Percentiles rank a stretch among this genome's conserved stretches.
Evolutionary conservation across 2,113 vertebrate genomes (phyloP).

Genomic region (Elgaria multicarinata): DNA sequence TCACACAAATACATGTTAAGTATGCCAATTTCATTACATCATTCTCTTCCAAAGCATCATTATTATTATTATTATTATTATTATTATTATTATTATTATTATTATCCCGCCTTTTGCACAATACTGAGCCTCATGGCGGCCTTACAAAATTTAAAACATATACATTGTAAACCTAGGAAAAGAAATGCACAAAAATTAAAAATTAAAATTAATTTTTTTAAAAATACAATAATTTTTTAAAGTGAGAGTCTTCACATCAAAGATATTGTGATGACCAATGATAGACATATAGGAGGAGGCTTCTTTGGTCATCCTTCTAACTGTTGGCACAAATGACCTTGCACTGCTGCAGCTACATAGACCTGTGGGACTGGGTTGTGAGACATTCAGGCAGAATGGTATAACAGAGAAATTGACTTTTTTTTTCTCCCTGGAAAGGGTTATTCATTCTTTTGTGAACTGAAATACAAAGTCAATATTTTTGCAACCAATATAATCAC

Average conservation of each 20-base stretch:
- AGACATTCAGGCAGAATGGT: not conserved
- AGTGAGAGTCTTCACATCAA: no score
- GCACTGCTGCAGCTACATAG: not conserved
- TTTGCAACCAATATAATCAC: conserved; percentile 59
- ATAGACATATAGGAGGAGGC: not conserved
- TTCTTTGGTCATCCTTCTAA: not conserved
- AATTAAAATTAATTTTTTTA: no score
- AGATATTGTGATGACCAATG: not conserved
- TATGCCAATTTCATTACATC: not conserved
- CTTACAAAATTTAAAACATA: no score
- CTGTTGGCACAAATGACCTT: not conserved
- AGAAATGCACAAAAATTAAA: no score
- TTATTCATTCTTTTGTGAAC: conserved; percentile 53
- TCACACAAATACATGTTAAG: not conserved
- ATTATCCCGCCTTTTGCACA: no score
- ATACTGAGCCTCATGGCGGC: no score
- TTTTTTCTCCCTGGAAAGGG: conserved; percentile 46
- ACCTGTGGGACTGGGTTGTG: not conserved
- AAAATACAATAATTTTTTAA: no score
- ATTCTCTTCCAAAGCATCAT: not conserved
- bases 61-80: no score
- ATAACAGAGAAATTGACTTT: conserved; percentile 2
- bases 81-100: no score
- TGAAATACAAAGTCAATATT: conserved; percentile 64
- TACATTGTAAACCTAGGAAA: no score